Conservation (phyloP, 2,113 vertebrate genomes). For the Phaethon lepturus region DNA sequence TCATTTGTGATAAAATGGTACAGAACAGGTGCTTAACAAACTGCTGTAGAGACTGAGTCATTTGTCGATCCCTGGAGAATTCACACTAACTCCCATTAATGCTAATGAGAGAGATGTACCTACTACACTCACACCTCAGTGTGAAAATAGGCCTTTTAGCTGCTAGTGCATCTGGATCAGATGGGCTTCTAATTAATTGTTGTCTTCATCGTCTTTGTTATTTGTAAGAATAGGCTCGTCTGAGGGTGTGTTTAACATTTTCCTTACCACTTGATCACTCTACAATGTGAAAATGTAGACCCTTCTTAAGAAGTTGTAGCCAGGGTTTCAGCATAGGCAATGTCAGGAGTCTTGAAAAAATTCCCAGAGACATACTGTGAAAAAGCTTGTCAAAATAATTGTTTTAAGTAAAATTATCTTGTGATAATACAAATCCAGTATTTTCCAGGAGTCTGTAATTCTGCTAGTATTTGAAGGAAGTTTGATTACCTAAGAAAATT, state of each 20-base stretch:
- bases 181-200: background rate
- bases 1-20: background rate
- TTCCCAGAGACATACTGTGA: background rate
- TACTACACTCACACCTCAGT: background rate
- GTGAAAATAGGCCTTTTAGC: background rate
- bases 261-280: background rate
- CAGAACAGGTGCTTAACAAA: background rate
- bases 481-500: background rate
- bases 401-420: background rate
- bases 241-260: background rate
- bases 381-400: background rate
- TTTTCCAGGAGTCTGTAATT: background rate
- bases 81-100: background rate
- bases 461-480: background rate
- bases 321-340: rapidly evolving
- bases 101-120: background rate
- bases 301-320: background rate
- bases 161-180: background rate
- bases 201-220: background rate
- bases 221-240: background rate
- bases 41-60: background rate
- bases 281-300: background rate
- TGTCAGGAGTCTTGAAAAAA: background rate
- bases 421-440: background rate
- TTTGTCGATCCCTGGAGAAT: background rate